Evolutionary conservation across 1,140 invertebrate genomes (phyloP), one percentile per base, ranked within the genome.

Genomic region (Neuroterus valhalla): DNA sequence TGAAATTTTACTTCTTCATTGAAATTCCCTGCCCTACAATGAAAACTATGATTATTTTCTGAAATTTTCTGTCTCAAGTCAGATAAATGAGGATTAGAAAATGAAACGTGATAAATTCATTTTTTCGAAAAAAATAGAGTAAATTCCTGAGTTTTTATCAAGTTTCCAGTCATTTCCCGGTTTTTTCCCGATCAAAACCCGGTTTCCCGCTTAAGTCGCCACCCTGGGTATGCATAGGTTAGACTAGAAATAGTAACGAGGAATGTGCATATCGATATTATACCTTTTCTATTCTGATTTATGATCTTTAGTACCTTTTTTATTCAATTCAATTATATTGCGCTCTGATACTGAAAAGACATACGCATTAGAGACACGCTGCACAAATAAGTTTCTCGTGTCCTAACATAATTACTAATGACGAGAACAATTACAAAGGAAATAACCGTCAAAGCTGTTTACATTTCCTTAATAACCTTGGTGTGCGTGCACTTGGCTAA

Each of bases 381-480:
- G 50, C 12, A 17, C 50, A 23, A 21, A 52, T 52, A 52, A 21
- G 19, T 52, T 52, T 52, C 19, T 52, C 50, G 3, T 52, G 6
- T 23, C 17, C 12, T 52, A 19, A n/a, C 50, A 52, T 52, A 52
- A 52, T 52, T 21, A 52, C 23, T 19, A 11, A 19, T 52, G 21
- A 52, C 23, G 50, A 52, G 19, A 50, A n/a, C 17, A 17, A 50
- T 8, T 23, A 52, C 50, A 52, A 52, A 52, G 50, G 50, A 21
- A 52, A 21, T 52, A 5, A 19, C 17, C 17, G 19, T 50, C 48
- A 3, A 19, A 21, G 6, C 50, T 52, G 19, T 52, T 52, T 52
- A 52, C 23, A 52, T 23, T 52, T 21, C 3, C 50, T 8, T 23
- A 52, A 52, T 52, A 52, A 17, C 50, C 50, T 52, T 52, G 50